These are phyloP conservation scores for Lithophane ornitopus DNA, from an alignment of 2,888 invertebrate species.

Conservation along the genomic window DNA sequence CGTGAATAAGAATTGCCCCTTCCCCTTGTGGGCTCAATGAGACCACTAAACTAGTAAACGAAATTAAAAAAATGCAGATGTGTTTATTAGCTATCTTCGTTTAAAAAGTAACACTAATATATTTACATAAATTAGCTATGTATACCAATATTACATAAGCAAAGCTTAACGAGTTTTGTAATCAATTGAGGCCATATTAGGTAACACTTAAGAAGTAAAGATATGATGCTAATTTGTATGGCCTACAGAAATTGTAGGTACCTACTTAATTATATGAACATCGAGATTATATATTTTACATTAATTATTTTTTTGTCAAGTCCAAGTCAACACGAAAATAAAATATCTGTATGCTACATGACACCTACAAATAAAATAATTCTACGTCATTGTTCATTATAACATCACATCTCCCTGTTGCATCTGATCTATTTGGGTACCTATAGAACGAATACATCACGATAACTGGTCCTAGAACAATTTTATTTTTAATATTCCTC, in stretches of 20 bases:
- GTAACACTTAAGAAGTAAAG: slow-evolving; percentile 18
- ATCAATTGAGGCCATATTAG: slow-evolving; percentile 43
- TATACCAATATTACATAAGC: slow-evolving; percentile 49
- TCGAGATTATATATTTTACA: too few species aligned
- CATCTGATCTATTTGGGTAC: background rate
- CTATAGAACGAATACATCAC: background rate
- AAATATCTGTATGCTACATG: background rate
- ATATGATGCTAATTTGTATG: slow-evolving; percentile 11
- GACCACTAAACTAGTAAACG: background rate
- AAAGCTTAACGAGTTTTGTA: slow-evolving; percentile 25
- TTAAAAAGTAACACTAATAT: slow-evolving; percentile 20
- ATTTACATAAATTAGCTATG: slow-evolving; percentile 46
- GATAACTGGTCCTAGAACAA: background rate
- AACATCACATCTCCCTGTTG: background rate
- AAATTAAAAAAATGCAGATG: slow-evolving; percentile 4
- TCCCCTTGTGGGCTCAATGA: too few species aligned
- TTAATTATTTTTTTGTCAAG: background rate
- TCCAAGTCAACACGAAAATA: background rate
- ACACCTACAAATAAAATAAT: background rate
- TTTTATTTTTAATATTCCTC: too few species aligned
- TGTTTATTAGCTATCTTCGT: background rate
- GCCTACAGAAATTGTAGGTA: background rate
- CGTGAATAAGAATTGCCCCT: too few species aligned
- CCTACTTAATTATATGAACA: background rate
- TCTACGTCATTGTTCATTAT: background rate